Evolutionary conservation across 2,888 invertebrate genomes (phyloP).

Genomic region (Bombyx huttoni): DNA sequence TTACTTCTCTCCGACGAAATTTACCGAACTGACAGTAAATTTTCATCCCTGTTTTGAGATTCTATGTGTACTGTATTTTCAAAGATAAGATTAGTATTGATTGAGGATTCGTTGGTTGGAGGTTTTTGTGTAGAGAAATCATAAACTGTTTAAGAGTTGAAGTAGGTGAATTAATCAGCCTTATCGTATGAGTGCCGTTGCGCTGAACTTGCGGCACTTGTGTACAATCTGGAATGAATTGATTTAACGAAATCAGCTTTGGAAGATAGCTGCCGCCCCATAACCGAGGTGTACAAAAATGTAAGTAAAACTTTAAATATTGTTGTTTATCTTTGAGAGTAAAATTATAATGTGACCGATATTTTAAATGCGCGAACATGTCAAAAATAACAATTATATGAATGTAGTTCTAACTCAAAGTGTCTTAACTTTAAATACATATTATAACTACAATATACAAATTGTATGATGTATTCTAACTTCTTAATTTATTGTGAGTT

Average conservation of each 20-base stretch:
- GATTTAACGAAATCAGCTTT: neutral
- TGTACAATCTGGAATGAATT: neutral
- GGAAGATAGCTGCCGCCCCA: slow-evolving; percentile 5
- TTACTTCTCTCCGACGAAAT: slow-evolving; percentile 24
- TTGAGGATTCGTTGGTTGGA: slow-evolving; percentile 17
- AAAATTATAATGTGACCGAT: too few species aligned
- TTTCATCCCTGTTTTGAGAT: slow-evolving; percentile 8
- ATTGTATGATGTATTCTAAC: too few species aligned
- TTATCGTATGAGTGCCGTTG: neutral
- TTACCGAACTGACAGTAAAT: slow-evolving; percentile 6
- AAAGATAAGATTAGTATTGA: slow-evolving; percentile 25
- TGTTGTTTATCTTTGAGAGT: too few species aligned
- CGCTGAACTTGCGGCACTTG: neutral
- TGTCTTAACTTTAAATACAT: too few species aligned
- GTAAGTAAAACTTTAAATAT: slow-evolving; percentile 10
- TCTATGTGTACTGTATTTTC: slow-evolving; percentile 7
- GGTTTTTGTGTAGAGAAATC: slow-evolving; percentile 6
- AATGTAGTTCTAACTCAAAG: too few species aligned
- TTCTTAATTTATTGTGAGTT: too few species aligned
- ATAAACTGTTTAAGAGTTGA: slow-evolving; percentile 4
- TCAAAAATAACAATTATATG: too few species aligned
- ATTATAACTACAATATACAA: too few species aligned
- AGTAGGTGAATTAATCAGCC: neutral
- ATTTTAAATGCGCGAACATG: too few species aligned
- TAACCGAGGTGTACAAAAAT: slow-evolving; percentile 8